Conservation (phyloP, 2,797 vertebrate genomes). For the Takifugu rubripes region DNA sequence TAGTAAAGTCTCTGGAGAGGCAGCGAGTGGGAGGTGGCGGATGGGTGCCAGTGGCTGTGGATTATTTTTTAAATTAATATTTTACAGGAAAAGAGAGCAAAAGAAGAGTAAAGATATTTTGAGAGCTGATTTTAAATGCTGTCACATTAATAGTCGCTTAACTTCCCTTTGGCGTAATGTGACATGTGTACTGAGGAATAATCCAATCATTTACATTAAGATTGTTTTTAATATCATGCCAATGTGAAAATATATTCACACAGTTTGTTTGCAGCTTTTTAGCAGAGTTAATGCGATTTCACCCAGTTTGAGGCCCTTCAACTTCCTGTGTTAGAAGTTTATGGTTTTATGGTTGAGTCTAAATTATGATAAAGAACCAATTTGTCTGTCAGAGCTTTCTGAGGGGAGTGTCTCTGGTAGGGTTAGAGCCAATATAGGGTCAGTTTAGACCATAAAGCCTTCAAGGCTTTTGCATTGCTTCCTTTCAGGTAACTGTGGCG, state of each 20-base stretch:
- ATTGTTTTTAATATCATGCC: constrained; percentile 46
- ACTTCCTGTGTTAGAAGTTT: background rate
- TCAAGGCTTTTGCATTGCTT: no score
- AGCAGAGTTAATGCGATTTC: constrained; percentile 35
- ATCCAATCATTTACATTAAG: constrained; percentile 57
- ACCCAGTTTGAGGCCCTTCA: background rate
- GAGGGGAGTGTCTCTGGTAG: no score
- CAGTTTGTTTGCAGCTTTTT: constrained; percentile 25
- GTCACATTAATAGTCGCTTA: constrained; percentile 41
- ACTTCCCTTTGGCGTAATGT: constrained; percentile 49
- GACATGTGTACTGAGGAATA: constrained; percentile 54
- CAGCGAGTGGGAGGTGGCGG: constrained; percentile 50
- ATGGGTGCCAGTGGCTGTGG: constrained; percentile 50
- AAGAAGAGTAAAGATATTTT: constrained; percentile 51
- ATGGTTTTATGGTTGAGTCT: no score
- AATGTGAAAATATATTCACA: constrained; percentile 35
- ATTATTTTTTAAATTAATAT: constrained; percentile 20
- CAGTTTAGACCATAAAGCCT: no score
- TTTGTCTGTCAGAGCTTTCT: no score
- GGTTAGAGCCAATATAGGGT: no score
- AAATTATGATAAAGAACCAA: no score
- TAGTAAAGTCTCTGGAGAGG: constrained; percentile 57
- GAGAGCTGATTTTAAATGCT: constrained; percentile 54
- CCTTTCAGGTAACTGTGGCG: no score
- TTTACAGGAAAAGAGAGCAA: constrained; percentile 12